Base-by-base conservation (phyloP, 2,888 invertebrate species). In the Prenolepis imparis region DNA sequence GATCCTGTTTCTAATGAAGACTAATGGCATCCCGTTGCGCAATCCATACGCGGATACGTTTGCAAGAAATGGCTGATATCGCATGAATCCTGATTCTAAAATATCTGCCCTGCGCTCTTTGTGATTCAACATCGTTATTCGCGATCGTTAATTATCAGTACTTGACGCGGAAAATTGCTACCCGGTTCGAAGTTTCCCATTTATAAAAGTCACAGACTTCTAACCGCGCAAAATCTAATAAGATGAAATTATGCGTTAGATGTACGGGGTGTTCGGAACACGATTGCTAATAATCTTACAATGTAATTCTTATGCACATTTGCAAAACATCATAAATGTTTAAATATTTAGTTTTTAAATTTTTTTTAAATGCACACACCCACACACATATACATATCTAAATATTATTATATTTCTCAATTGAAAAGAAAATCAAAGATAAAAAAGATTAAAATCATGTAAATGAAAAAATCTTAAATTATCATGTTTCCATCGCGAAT, bases 91-190 rank as follows among this genome's bases (percentile, higher is more conserved):
- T 70, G 59, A 70, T 78, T 70, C 44, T 36, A 59, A 78, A 78
- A 70, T 59, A 70, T 59, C 78, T 36, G 24, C 44, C 12, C 11
- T 6, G 24, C 9, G 15, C 6, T 32, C 39, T 12, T 9, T 18
- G 44, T 61, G 70, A 78, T 70, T 78, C 72, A 78, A 36, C 59
- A 18, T 36, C 36, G 36, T 36, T 36, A 36, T 18, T 55, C 57
- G 57, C n/a, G 55, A 66, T 66, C 75, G 75, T 78, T 72, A 78
- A 78, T 78, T 78, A 78, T 70, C 59, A 21, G 44, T 61, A 44
- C 32, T 70, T 70, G 44, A 70, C 72, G 36, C 41, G 44, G 8
- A n/a, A 8, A 70, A 59, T 78, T 59, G 44, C 44, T 36, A 44
- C 72, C 36, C 59, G 57, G 32, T 70, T 70, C 44, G 44, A 70